These are phyloP conservation scores for Pitta sordida DNA, from an alignment of 2,113 vertebrate species.

Conservation along the genomic window DNA sequence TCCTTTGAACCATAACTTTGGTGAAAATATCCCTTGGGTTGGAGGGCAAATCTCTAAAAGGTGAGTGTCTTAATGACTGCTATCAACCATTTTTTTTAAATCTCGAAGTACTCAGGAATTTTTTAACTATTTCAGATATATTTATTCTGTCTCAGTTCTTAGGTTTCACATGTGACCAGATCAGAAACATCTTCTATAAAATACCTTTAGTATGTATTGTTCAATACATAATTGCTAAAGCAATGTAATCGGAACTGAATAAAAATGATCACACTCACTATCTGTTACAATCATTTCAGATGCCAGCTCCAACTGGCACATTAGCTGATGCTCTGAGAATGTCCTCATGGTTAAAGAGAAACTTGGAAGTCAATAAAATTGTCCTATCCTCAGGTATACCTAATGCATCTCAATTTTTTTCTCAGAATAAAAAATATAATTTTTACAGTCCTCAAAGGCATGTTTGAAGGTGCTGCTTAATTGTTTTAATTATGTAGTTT, in stretches of 20 bases:
- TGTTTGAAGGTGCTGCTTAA: background rate
- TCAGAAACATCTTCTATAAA: background rate
- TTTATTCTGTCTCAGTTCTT: background rate
- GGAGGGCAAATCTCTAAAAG: background rate
- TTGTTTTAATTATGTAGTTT: background rate
- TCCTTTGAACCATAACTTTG: background rate
- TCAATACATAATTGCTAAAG: background rate
- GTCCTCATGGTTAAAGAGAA: background rate
- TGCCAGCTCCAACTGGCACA: background rate
- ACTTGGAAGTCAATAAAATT: background rate
- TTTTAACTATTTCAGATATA: background rate
- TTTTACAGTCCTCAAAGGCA: background rate
- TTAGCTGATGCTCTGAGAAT: background rate
- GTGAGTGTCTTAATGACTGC: accelerated
- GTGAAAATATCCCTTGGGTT: background rate
- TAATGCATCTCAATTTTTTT: background rate
- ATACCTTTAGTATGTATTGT: background rate
- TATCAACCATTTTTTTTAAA: background rate
- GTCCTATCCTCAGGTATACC: background rate
- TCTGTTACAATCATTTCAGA: background rate
- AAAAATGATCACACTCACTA: background rate
- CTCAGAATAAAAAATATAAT: background rate
- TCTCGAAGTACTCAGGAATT: background rate
- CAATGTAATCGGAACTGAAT: background rate
- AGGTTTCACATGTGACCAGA: background rate